Percentiles rank a stretch among this genome's conserved stretches.
phyloP scores from a whole-genome alignment of 1,140 invertebrate species.

The Temnothorax longispinosus region DNA sequence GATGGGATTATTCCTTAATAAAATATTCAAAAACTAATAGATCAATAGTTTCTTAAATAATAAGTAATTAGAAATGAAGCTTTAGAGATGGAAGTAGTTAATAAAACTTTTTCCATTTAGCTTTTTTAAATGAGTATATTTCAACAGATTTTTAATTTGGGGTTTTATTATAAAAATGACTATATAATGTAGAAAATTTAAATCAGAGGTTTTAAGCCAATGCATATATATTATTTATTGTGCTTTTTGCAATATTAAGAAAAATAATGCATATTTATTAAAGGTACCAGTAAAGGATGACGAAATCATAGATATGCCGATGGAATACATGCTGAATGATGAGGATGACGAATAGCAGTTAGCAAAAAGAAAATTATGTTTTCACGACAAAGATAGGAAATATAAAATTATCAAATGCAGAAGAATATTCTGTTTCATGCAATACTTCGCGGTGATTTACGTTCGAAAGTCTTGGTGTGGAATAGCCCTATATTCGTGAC shows the following conservation, averaged over 20 bases:
- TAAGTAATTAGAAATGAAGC: not conserved
- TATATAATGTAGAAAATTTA: not conserved
- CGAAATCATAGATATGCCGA: slow-evolving; percentile 63
- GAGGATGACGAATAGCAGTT: slow-evolving; percentile 53
- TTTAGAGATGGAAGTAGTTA: slow-evolving; percentile 25
- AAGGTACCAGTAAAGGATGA: slow-evolving; percentile 78
- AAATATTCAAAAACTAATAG: not conserved
- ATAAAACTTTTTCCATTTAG: slow-evolving; percentile 1
- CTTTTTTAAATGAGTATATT: slow-evolving; percentile 24
- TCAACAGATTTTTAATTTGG: slow-evolving; percentile 19
- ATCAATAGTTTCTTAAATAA: slow-evolving; percentile 1
- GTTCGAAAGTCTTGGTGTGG: slow-evolving; percentile 19
- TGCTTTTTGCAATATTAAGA: not conserved
- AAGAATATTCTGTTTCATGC: not conserved
- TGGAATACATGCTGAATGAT: slow-evolving; percentile 61
- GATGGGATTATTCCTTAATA: not conserved
- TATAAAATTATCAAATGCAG: slow-evolving; percentile 24
- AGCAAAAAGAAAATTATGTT: slow-evolving; percentile 35
- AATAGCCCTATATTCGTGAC: slow-evolving; percentile 5
- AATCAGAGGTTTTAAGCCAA: not conserved
- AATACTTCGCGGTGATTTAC: not conserved
- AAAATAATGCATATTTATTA: slow-evolving; percentile 73
- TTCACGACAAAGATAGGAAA: slow-evolving; percentile 30
- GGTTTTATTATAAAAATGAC: slow-evolving; percentile 11
- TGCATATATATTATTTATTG: not conserved